Base-by-base conservation (phyloP, 2,888 invertebrate genomes). In the Caenorhabditis macrosperma region DNA sequence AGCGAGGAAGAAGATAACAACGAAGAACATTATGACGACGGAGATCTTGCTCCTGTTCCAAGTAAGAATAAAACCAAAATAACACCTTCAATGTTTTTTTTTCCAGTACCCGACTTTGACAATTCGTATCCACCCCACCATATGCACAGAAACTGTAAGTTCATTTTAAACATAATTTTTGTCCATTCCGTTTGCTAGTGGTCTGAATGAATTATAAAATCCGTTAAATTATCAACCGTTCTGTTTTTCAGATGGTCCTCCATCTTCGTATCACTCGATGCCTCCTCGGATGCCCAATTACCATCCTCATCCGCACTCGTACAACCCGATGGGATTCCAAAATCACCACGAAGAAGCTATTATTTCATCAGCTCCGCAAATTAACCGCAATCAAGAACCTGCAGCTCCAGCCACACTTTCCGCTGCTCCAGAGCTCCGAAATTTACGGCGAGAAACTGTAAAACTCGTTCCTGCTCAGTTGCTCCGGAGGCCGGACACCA, bases 401-500 rank as follows among this genome's bases (percentile, higher is more conserved):
- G 63, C 75, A 15, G 78, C 71, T 26, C 78, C 77, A 6, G 77
- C 84, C 15, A 76, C 79, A 2, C 83, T 89, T n/a, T 85, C 95
- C 87, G 98, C 97, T 0, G 97, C 97, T 91, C 97, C 98, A 0
- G 97, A 97, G 92, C 96, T 99, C 83, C 93, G 91, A 84, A 91
- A 91, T 82, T 84, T 91, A 59, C 89, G 91, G 59, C 91, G 91
- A 33, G 98, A 99, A 91, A 95, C 97, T 0, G 99, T 97, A 0
- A 85, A 85, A 52, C 57, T 86, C 61, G 86, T 86, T 26, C 86
- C 97, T 0, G 92, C 98, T 63, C 93, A 96, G 76, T 95, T 97
- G 1, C 30, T 82, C 20, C 55, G 78, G 24, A 30, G 71, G 1
- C 69, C 64, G 1, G 95, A 93, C 87, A 76, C 63, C 55, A 83